phyloP scores from a whole-genome alignment of 2,888 invertebrate genomes.

The Eurytoma adleriae region DNA sequence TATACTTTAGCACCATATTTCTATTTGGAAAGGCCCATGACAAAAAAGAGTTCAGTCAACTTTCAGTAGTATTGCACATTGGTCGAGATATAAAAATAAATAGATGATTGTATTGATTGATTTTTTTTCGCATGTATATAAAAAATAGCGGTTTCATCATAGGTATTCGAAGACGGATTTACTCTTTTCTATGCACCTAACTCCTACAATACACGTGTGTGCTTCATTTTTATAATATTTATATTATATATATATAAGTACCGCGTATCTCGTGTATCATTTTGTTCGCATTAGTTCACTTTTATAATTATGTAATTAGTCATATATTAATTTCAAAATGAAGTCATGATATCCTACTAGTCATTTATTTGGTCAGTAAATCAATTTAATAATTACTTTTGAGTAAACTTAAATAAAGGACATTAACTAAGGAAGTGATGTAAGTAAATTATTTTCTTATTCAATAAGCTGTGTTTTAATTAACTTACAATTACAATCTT shows the following conservation, averaged over 20 bases:
- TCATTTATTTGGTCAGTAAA: too few relatives aligned
- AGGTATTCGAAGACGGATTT: conserved; percentile 35
- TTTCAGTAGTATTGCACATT: conserved; percentile 56
- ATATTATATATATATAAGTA: conserved; percentile 38
- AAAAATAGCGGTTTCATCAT: conserved; percentile 47
- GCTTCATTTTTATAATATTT: conserved; percentile 15
- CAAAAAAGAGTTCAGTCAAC: conserved; percentile 36
- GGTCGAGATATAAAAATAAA: conserved; percentile 56
- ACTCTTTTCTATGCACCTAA: conserved; percentile 50
- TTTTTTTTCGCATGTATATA: conserved; percentile 43
- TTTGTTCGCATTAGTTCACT: conserved; percentile 52
- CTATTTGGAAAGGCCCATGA: conserved; percentile 47
- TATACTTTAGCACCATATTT: conserved; percentile 55
- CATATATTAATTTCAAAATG: conserved; percentile 41
- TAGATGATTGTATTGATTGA: conserved; percentile 47
- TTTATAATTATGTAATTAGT: conserved; percentile 53
- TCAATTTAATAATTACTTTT: too few relatives aligned
- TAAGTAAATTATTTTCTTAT: too few relatives aligned
- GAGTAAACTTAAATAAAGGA: too few relatives aligned
- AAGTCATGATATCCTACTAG: conserved; percentile 21
- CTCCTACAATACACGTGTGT: conserved; percentile 46
- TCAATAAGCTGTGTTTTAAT: too few relatives aligned
- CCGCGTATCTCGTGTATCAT: conserved; percentile 48
- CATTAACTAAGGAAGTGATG: too few relatives aligned
- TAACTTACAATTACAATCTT: too few relatives aligned